These are phyloP conservation scores for Falco rusticolus DNA, from an alignment of 2,797 vertebrate genomes.

Conservation along the genomic window DNA sequence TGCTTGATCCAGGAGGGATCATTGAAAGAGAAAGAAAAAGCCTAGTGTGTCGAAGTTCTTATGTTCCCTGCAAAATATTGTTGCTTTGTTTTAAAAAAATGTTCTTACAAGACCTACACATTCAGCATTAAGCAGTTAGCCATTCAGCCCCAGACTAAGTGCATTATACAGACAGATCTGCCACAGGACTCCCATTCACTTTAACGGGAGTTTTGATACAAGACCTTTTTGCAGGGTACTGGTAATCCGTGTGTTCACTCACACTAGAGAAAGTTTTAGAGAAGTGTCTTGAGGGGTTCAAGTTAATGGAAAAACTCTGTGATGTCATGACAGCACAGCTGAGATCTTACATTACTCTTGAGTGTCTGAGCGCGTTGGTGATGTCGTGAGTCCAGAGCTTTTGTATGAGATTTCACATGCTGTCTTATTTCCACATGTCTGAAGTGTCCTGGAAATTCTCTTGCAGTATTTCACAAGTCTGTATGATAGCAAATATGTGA, in stretches of 20 bases:
- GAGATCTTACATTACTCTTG: not conserved
- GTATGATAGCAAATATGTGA: not conserved
- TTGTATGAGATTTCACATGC: not conserved
- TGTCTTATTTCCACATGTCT: not conserved
- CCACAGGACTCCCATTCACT: not conserved
- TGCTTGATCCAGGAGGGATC: not conserved
- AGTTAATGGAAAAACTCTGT: not conserved
- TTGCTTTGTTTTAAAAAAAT: not conserved
- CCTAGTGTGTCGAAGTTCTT: not conserved
- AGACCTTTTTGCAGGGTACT: not conserved
- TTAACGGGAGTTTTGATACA: not conserved
- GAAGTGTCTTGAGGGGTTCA: not conserved
- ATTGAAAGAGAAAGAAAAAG: not conserved
- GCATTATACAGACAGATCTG: not conserved
- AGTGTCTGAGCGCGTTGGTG: not conserved
- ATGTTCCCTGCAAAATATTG: not conserved
- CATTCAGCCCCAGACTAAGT: not conserved
- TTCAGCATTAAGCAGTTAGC: not conserved
- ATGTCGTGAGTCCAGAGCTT: not conserved
- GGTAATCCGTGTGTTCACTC: not conserved
- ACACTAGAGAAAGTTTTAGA: not conserved
- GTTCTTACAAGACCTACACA: not conserved
- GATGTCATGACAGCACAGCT: not conserved
- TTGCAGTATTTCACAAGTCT: not conserved
- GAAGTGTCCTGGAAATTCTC: not conserved